These are phyloP conservation scores for Pithys albifrons DNA, from an alignment of 2,113 vertebrate genomes.

Conservation along the genomic window DNA sequence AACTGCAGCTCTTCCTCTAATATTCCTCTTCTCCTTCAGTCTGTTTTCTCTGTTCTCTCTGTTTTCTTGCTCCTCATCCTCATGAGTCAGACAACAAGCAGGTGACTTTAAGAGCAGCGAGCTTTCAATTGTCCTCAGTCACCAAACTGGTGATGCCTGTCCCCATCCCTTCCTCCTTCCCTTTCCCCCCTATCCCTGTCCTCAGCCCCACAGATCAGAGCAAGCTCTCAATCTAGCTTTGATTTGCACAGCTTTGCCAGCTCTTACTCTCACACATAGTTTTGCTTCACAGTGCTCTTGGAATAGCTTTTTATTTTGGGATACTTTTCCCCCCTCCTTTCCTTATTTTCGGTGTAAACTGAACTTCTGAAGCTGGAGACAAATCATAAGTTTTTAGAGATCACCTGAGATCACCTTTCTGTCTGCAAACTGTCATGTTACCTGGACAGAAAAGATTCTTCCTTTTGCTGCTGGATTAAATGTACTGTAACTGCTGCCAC, in stretches of 20 bases:
- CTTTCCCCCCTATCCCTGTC: neutral
- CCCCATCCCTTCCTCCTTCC: neutral
- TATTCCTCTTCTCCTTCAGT: neutral
- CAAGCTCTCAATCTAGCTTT: neutral
- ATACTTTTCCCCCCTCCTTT: fast-evolving
- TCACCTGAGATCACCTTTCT: neutral
- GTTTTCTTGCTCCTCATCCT: neutral
- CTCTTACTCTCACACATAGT: neutral
- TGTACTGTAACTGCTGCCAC: slow-evolving; percentile 44
- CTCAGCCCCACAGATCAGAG: neutral
- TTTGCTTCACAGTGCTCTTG: neutral
- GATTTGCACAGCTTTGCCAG: neutral
- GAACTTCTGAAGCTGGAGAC: neutral
- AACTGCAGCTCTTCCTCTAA: neutral
- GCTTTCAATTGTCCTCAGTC: neutral
- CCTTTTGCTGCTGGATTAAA: neutral
- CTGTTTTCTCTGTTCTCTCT: neutral
- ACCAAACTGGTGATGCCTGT: neutral
- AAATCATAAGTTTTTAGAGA: neutral
- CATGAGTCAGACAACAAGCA: neutral
- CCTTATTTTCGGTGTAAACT: neutral
- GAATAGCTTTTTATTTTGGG: neutral
- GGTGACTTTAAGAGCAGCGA: neutral
- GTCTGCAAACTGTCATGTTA: neutral
- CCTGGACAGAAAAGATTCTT: neutral